These are phyloP conservation scores for Ochlodes sylvanus DNA, from an alignment of 2,888 invertebrate genomes.

Conservation along the genomic window DNA sequence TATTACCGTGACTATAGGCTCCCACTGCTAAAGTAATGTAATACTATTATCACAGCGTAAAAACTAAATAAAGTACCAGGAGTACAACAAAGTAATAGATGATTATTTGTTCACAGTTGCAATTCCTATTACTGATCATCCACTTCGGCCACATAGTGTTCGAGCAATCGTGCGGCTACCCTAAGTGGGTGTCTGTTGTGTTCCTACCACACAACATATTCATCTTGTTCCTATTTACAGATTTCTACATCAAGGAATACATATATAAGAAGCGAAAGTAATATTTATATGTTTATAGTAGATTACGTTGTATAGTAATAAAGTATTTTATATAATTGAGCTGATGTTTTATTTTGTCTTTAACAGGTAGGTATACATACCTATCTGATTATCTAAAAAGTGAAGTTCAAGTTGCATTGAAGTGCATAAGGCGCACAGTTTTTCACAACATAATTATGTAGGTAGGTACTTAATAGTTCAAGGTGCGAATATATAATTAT, in stretches of 20 bases:
- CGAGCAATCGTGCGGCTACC: constrained; percentile 86
- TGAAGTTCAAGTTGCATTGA: too few species aligned
- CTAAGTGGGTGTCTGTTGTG: constrained; percentile 83
- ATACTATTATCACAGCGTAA: too few species aligned
- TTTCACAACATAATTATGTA: too few species aligned
- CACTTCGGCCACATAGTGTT: constrained; percentile 85
- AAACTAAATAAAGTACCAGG: neutral
- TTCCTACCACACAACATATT: constrained; percentile 88
- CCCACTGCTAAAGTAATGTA: too few species aligned
- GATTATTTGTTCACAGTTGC: constrained; percentile 68
- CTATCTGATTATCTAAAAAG: too few species aligned
- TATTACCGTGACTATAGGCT: too few species aligned
- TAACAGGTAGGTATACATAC: too few species aligned
- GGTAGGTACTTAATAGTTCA: too few species aligned
- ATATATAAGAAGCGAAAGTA: constrained; percentile 74
- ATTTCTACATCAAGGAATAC: constrained; percentile 89
- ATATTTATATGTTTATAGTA: constrained; percentile 23
- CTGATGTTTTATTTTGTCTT: constrained; percentile 5
- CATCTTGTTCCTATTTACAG: constrained; percentile 87
- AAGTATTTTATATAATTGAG: constrained; percentile 39
- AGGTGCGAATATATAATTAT: too few species aligned
- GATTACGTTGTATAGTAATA: constrained; percentile 38
- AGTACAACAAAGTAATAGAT: neutral
- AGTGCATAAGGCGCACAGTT: too few species aligned
- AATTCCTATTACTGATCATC: constrained; percentile 87